Evolutionary conservation across 1,140 invertebrate genomes (phyloP).

Genomic region (Globodera ellingtonae): DNA sequence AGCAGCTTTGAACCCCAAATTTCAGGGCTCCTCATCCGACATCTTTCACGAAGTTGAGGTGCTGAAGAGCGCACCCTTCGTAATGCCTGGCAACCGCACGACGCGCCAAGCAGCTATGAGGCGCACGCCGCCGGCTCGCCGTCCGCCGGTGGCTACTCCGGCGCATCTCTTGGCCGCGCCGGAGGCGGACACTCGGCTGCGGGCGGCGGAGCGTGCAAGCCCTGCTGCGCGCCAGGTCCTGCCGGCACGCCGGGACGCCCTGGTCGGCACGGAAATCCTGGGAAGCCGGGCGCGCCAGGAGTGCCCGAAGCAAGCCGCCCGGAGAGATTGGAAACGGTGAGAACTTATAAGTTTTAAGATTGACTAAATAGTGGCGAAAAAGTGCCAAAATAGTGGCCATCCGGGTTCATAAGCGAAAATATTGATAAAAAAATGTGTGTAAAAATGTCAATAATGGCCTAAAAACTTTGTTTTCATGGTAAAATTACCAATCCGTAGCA

Average conservation of each 20-base stretch:
- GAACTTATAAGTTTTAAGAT: too few relatives aligned
- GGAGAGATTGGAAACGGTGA: conserved; percentile 39
- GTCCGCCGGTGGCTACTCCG: conserved; percentile 1
- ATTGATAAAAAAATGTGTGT: too few relatives aligned
- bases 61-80: conserved; percentile 19
- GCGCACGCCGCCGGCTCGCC: background rate
- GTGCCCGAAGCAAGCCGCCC: conserved; percentile 37
- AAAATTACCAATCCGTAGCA: too few relatives aligned
- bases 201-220: conserved; percentile 11
- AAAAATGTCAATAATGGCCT: too few relatives aligned
- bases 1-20: background rate
- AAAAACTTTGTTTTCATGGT: too few relatives aligned
- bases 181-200: too few relatives aligned
- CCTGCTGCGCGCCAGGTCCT: conserved; percentile 16
- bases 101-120: conserved; percentile 4
- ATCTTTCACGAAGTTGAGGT: conserved; percentile 24
- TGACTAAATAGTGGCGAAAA: too few relatives aligned
- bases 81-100: background rate
- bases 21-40: conserved; percentile 24
- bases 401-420: too few relatives aligned
- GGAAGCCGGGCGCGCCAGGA: conserved; percentile 37
- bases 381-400: too few relatives aligned
- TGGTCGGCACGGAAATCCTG: conserved; percentile 17
- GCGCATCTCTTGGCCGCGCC: background rate
- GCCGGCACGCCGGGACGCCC: conserved; percentile 21